A percentile compares a stretch with the other conserved stretches of the same genome.
Evolutionary conservation across 1,140 invertebrate species (phyloP).

Genomic region (Drosophila mauritiana): DNA sequence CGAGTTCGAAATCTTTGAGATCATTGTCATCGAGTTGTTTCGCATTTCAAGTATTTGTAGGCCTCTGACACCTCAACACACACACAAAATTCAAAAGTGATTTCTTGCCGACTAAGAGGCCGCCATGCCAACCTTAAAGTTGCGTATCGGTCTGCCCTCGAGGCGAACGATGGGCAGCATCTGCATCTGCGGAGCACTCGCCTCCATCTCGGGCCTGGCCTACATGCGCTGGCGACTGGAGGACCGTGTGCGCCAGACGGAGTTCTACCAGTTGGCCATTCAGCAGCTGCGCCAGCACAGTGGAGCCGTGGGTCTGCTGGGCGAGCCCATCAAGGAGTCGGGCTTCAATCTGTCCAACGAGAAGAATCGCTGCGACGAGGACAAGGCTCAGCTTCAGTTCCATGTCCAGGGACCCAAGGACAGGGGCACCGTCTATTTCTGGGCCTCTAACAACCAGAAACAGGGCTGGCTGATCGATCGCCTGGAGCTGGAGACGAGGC

Average conservation of each 20-base stretch:
- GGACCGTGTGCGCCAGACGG: conserved; percentile 83
- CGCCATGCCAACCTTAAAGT: conserved; percentile 42
- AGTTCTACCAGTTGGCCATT: conserved; percentile 87
- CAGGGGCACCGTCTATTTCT: conserved; percentile 73
- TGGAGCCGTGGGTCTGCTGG: conserved; percentile 86
- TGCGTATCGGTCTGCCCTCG: conserved; percentile 51
- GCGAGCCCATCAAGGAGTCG: conserved; percentile 87
- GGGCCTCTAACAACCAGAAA: conserved; percentile 50
- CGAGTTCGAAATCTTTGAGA: conserved; percentile 6
- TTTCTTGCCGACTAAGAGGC: neutral
- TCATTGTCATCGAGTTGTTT: conserved; percentile 12
- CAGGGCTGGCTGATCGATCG: conserved; percentile 62
- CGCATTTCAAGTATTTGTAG: conserved; percentile 5
- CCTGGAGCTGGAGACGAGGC: conserved; percentile 63
- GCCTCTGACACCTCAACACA: neutral
- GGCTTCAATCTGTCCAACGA: conserved; percentile 86
- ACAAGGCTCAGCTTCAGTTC: conserved; percentile 86
- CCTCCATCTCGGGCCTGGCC: conserved; percentile 82
- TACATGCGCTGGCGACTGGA: conserved; percentile 83
- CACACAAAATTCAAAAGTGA: conserved; percentile 29
- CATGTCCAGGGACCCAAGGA: conserved; percentile 84
- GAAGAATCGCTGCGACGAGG: conserved; percentile 86
- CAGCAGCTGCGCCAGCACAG: conserved; percentile 85
- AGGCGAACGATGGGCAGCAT: conserved; percentile 85
- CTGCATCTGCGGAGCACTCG: conserved; percentile 84